Conservation (phyloP, 2,888 invertebrate genomes). For the Pilophorus perplexus region DNA sequence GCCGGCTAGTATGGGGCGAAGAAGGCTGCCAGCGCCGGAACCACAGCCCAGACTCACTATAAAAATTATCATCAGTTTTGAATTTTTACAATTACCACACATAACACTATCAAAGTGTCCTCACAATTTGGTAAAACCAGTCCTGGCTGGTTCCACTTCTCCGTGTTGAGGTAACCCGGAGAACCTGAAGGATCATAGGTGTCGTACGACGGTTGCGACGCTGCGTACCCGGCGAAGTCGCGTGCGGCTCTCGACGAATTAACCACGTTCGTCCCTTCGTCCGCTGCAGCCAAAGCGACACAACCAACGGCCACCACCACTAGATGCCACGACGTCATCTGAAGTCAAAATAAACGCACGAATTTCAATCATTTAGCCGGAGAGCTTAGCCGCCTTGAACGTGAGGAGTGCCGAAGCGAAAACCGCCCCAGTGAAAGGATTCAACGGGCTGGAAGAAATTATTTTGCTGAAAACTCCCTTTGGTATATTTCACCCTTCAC, state of each 20-base stretch:
- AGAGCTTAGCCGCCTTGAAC: neutral
- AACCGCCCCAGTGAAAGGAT: neutral
- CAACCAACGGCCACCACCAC: neutral
- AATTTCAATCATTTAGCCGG: neutral
- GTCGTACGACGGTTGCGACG: conserved; percentile 23
- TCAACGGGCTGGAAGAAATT: too few species aligned
- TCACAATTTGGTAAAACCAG: conserved; percentile 18
- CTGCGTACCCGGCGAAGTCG: conserved; percentile 24
- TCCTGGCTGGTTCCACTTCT: conserved; percentile 26
- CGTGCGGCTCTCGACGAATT: conserved; percentile 12
- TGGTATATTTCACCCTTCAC: too few species aligned
- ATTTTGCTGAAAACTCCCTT: too few species aligned
- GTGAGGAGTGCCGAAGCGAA: neutral
- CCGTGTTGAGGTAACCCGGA: conserved; percentile 14
- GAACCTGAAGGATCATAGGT: conserved; percentile 19
- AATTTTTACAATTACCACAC: too few species aligned
- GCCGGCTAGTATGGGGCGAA: conserved; percentile 38
- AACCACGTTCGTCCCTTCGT: neutral
- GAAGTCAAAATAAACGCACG: neutral
- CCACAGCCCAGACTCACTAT: conserved; percentile 12
- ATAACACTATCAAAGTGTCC: neutral
- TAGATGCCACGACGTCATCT: neutral
- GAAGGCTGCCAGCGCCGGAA: conserved; percentile 9
- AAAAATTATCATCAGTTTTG: neutral
- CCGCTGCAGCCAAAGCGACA: neutral